These are phyloP conservation scores for Holocentrus rufus DNA, from an alignment of 2,797 vertebrate species.

Conservation along the genomic window DNA sequence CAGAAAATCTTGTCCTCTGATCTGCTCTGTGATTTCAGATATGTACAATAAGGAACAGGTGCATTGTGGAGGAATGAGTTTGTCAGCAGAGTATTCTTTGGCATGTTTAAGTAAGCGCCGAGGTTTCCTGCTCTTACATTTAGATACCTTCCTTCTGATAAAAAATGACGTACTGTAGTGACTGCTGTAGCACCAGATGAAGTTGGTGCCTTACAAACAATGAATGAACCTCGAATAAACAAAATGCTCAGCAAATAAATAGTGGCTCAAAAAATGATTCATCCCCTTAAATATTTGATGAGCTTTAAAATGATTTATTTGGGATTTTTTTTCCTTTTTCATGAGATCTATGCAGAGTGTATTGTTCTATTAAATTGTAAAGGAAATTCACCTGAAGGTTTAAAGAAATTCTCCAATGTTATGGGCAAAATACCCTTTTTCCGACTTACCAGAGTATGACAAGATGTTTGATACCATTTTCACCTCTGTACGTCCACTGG, in stretches of 20 bases:
- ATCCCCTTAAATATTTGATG: background rate
- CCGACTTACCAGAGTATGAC: too few species aligned
- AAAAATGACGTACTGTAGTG: conserved; percentile 26
- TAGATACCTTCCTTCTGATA: conserved; percentile 18
- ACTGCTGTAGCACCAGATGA: conserved; percentile 48
- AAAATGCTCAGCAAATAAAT: conserved; percentile 10
- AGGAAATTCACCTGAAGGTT: background rate
- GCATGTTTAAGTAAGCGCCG: conserved; percentile 29
- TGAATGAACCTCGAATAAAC: conserved; percentile 20
- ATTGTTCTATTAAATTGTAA: background rate
- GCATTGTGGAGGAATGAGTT: conserved; percentile 24
- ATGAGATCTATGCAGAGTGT: conserved; percentile 49
- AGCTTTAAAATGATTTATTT: background rate
- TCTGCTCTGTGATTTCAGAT: background rate
- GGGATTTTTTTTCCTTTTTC: background rate
- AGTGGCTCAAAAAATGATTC: background rate
- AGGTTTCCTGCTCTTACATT: conserved; percentile 16
- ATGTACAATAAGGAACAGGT: conserved; percentile 16
- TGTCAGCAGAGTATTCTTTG: conserved; percentile 16
- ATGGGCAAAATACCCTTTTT: too few species aligned
- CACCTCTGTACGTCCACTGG: too few species aligned
- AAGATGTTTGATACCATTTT: too few species aligned
- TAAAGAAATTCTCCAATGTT: too few species aligned
- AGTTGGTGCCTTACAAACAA: conserved; percentile 34
- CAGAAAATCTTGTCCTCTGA: background rate